phyloP scores from a whole-genome alignment of 2,888 invertebrate species.

The Troides aeacus region DNA sequence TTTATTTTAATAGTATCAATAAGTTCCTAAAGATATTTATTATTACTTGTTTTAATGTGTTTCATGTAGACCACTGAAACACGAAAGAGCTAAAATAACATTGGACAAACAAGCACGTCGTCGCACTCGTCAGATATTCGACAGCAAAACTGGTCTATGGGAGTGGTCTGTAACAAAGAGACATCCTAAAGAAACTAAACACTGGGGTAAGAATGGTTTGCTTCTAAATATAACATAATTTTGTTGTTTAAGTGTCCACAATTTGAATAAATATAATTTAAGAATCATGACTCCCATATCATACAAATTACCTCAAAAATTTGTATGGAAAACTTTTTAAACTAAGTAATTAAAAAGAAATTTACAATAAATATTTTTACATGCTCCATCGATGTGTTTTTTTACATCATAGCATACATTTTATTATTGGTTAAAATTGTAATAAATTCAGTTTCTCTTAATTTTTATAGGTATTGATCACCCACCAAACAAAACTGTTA shows the following conservation, averaged over 20 bases:
- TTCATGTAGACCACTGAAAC: constrained; percentile 54
- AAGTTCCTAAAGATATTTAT: too few relatives aligned
- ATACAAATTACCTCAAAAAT: too few relatives aligned
- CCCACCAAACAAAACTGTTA: constrained; percentile 56
- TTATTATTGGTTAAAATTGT: background rate
- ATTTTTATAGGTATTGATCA: constrained; percentile 59
- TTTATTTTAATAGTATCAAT: too few relatives aligned
- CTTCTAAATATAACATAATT: too few relatives aligned
- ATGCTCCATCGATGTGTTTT: background rate
- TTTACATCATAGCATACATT: background rate
- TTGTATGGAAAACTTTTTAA: too few relatives aligned
- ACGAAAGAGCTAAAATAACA: constrained; percentile 58
- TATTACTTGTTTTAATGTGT: background rate
- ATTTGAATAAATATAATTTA: too few relatives aligned
- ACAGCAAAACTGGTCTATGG: constrained; percentile 61
- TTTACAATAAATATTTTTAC: too few relatives aligned
- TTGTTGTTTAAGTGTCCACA: too few relatives aligned
- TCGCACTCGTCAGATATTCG: constrained; percentile 61
- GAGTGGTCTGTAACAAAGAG: constrained; percentile 61
- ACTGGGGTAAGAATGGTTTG: constrained; percentile 55
- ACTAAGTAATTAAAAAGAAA: too few relatives aligned
- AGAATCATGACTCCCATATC: too few relatives aligned
- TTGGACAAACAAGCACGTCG: constrained; percentile 61
- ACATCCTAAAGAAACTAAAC: constrained; percentile 67
- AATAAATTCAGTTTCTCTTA: too few relatives aligned